Base-by-base conservation (phyloP, 1,140 invertebrate species). In the Trachelipus rathkii region DNA sequence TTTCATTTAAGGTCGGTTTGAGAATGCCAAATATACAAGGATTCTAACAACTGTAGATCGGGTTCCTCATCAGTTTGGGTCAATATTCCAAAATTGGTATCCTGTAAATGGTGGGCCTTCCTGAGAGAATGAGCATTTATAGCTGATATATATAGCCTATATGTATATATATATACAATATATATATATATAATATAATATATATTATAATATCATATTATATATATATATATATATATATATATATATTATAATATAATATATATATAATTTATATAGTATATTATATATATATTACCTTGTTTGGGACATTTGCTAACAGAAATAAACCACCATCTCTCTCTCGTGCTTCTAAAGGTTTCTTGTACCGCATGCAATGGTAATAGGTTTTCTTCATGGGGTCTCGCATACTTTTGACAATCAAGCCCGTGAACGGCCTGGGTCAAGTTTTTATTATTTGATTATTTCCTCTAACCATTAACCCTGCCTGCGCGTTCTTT, bases 261-360 rank as follows among this genome's bases (percentile, higher is more conserved):
- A 60, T 60, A 60, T 60, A 60, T 60, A 60, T 60, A 60, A n/a
- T n/a, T n/a, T 60, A 60, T 60, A 60, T 60, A 60, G n/a, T 19
- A 60, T 60, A 60, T 19, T 15, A 60, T 13, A 19, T 60, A 60
- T 13, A 19, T 19, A 60, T 77, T 21, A 77, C 90, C 86, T 89
- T 89, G 21, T 85, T 85, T 72, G 87, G 87, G 88, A 82, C 92
- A 93, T 79, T 91, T 91, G 80, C 90, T 90, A 44, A 92, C 85
- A 9, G 90, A 90, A 44, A 93, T 88, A 82, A 91, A 92, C 91
- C 92, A 93, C 91, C 91, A 93, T 74, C 91, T 82, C 81, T 91
- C 90, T 72, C 92, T 86, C 0, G 89, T 88, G 15, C 89, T 90
- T 2, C 87, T 83, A 83, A 92, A 92, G 23, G 87, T 85, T n/a